Conservation (phyloP, 2,113 vertebrate genomes). For the Campylomormyrus tamandua region DNA sequence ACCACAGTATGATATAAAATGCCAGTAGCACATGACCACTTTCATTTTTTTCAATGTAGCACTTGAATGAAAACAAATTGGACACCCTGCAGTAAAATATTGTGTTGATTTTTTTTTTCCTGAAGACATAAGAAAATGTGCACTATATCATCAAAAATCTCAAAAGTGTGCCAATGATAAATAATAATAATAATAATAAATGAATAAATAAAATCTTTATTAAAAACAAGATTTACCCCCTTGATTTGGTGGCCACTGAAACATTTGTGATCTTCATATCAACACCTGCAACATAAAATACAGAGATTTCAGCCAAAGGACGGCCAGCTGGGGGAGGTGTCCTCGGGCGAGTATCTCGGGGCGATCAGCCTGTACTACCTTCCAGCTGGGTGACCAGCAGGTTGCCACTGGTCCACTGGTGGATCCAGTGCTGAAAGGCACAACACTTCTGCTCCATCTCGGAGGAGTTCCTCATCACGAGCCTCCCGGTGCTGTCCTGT, state of each 20-base stretch:
- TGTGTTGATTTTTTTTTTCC: not conserved
- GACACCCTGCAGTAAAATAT: not conserved
- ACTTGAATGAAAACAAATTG: not conserved
- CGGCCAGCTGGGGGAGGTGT: not conserved
- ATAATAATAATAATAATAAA: not conserved
- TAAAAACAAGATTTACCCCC: slow-evolving; percentile 70
- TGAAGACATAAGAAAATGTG: not conserved
- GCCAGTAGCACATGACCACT: too few species aligned
- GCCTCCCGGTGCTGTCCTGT: slow-evolving; percentile 48
- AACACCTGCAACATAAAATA: slow-evolving; percentile 64
- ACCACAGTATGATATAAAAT: not conserved
- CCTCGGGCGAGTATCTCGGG: not conserved
- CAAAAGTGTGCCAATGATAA: not conserved
- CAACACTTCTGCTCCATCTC: slow-evolving; percentile 82
- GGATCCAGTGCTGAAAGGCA: slow-evolving; percentile 93
- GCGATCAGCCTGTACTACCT: slow-evolving; percentile 56
- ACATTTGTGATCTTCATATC: slow-evolving; percentile 83
- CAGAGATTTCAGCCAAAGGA: not conserved
- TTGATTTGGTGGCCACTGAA: slow-evolving; percentile 78
- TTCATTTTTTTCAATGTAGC: not conserved
- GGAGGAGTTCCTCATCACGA: slow-evolving; percentile 49
- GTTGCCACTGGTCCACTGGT: slow-evolving; percentile 93
- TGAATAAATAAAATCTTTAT: not conserved
- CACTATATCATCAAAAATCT: not conserved
- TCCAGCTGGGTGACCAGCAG: slow-evolving; percentile 83